Evolutionary conservation across 2,797 vertebrate genomes (phyloP).

Genomic region (Odontamblyopus rebecca): DNA sequence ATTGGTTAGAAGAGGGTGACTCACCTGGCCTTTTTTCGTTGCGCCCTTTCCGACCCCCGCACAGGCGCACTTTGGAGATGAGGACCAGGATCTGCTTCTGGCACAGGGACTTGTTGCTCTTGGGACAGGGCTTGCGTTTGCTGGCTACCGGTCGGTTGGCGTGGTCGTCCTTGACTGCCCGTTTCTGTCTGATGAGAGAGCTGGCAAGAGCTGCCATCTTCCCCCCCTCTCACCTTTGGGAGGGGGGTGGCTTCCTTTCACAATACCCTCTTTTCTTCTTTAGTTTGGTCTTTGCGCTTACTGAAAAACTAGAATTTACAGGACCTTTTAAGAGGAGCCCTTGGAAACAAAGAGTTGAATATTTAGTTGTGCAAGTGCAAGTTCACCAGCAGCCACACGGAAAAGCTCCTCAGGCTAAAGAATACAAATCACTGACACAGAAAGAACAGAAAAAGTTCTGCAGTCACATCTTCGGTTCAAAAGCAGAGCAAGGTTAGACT

Average conservation of each 20-base stretch:
- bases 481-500: slow-evolving; percentile 34
- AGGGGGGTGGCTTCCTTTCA: slow-evolving; percentile 74
- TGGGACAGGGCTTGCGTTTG: slow-evolving; percentile 87
- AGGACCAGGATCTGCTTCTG: slow-evolving; percentile 90
- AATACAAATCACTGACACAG: slow-evolving; percentile 42
- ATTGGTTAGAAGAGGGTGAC: slow-evolving; percentile 45
- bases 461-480: slow-evolving; percentile 60
- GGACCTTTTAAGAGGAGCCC: slow-evolving; percentile 51
- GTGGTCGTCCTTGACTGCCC: slow-evolving; percentile 87
- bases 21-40: slow-evolving; percentile 84
- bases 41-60: slow-evolving; percentile 81
- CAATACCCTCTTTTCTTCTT: slow-evolving; percentile 39
- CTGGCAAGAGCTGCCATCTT: slow-evolving; percentile 93
- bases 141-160: slow-evolving; percentile 83
- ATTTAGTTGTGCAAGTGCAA: slow-evolving; percentile 53
- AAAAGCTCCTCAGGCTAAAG: slow-evolving; percentile 36
- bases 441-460: slow-evolving; percentile 40
- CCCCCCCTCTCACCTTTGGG: slow-evolving; percentile 82
- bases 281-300: slow-evolving; percentile 48
- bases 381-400: slow-evolving; percentile 62
- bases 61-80: slow-evolving; percentile 89
- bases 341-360: slow-evolving; percentile 62
- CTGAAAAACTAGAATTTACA: slow-evolving; percentile 52
- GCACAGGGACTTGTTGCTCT: slow-evolving; percentile 91
- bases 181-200: slow-evolving; percentile 91